Evolutionary conservation across 2,888 invertebrate genomes (phyloP).

Genomic region (Bombyx huttoni): DNA sequence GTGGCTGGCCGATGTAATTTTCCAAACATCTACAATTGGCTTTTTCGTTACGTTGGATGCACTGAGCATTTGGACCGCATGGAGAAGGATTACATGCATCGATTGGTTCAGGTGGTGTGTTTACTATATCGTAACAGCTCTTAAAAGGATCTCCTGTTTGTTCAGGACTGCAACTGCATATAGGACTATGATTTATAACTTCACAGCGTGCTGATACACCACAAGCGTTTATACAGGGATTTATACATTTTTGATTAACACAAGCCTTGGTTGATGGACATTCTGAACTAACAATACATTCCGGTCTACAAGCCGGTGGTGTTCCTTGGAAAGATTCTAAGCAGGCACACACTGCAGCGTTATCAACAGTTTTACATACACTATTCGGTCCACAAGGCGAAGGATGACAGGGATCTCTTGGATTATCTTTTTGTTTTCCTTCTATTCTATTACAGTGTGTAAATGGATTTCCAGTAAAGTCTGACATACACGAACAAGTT

Average conservation of each 20-base stretch:
- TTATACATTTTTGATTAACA: constrained; percentile 84
- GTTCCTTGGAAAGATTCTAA: constrained; percentile 82
- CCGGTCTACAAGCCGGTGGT: constrained; percentile 86
- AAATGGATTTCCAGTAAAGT: constrained; percentile 83
- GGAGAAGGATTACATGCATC: constrained; percentile 83
- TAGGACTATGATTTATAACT: constrained; percentile 88
- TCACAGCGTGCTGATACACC: constrained; percentile 83
- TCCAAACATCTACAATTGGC: constrained; percentile 84
- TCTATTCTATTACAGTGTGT: constrained; percentile 56
- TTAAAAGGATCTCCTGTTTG: constrained; percentile 87
- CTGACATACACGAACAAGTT: constrained; percentile 76
- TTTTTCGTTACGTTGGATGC: constrained; percentile 75
- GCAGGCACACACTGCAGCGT: constrained; percentile 87
- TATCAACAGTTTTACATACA: constrained; percentile 81
- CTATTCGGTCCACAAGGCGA: constrained; percentile 86
- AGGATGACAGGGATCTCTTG: constrained; percentile 80
- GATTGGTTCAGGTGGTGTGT: constrained; percentile 37
- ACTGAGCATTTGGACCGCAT: constrained; percentile 86
- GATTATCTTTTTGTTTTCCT: constrained; percentile 18
- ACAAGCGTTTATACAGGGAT: constrained; percentile 88
- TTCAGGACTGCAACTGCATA: constrained; percentile 84
- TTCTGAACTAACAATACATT: constrained; percentile 87
- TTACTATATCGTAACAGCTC: constrained; percentile 74
- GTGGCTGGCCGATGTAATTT: constrained; percentile 83
- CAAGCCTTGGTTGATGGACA: constrained; percentile 87